A percentile compares a stretch with the other conserved stretches of the same genome.
Evolutionary conservation across 2,888 invertebrate species (phyloP).

Genomic region (Erebia ligea): DNA sequence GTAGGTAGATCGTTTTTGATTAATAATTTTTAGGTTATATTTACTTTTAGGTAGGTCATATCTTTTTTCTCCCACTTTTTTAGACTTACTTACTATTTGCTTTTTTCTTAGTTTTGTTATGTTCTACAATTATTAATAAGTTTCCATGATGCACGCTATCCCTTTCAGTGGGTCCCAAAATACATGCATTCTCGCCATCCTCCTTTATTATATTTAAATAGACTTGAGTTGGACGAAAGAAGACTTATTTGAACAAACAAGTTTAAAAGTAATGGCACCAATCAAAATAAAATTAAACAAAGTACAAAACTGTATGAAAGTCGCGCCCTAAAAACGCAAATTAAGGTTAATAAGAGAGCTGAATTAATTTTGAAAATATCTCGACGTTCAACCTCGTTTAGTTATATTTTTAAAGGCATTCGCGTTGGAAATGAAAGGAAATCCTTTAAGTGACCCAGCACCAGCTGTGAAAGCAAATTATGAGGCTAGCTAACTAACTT

Average conservation of each 20-base stretch:
- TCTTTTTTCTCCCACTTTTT: too few relatives aligned
- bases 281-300: constrained; percentile 9
- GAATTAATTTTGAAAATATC: constrained; percentile 30
- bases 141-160: too few relatives aligned
- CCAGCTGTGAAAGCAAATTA: constrained; percentile 24
- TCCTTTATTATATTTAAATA: not conserved
- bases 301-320: constrained; percentile 14
- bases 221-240: not conserved
- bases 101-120: too few relatives aligned
- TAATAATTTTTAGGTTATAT: too few relatives aligned
- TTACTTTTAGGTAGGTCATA: too few relatives aligned
- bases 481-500: constrained; percentile 18
- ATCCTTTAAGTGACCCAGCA: constrained; percentile 30
- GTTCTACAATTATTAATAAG: too few relatives aligned
- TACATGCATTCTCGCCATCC: too few relatives aligned
- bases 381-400: constrained; percentile 31
- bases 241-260: not conserved
- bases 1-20: too few relatives aligned
- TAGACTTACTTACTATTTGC: too few relatives aligned
- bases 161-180: too few relatives aligned
- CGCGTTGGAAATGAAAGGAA: constrained; percentile 28
- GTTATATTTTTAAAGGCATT: constrained; percentile 29
- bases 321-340: constrained; percentile 21
- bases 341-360: constrained; percentile 34
- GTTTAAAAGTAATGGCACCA: constrained; percentile 1